Evolutionary conservation across 2,797 vertebrate genomes (phyloP), one percentile per base, ranked within the genome.

Genomic region (Acipenser transmontanus): DNA sequence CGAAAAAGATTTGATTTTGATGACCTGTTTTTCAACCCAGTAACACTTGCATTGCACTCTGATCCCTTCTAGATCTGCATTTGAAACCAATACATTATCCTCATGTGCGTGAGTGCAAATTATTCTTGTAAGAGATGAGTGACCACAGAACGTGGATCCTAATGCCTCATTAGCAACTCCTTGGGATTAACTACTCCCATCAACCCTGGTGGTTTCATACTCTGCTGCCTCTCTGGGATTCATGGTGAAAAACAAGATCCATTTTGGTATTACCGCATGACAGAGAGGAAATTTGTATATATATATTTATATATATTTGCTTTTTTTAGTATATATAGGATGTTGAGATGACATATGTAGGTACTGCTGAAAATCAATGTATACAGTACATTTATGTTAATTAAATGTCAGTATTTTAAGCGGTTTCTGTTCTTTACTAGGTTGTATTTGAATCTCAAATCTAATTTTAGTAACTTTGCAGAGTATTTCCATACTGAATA

Each of bases 51-150:
- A 2, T 60, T 50, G 66, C 50, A 50, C 61, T 13, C 49, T 17
- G 17, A 14, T 10, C 66, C 61, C 48, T 62, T 68, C 62, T 12
- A 20, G 54, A 63, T 61, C 61, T 61, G 49, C 51, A 47, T 51
- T 51, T 61, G 13, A 50, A 63, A 61, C 62, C 34, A 63, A 61
- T 61, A 68, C 61, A 54, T 63, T 51, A 68, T 68, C 68, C 66
- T 62, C 34, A 57, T 69, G 68, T 61, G 34, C 17, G 68, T 61
- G 12, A 69, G 56, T 7, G 49, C 20, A 52, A 49, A 60, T 67
- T 59, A 11, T 12, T 62, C 50, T 57, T 49, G 66, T 8, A 50
- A 13, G 49, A 49, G 66, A 62, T 62, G 50, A 13, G 59, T 66
- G 57, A 51, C 12, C 48, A 34, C 47, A 49, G 57, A 57, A 13